A percentile compares a stretch with the other conserved stretches of the same genome.
Evolutionary conservation across 37 sponge, comb jelly and placozoan species (phyloP).

Genomic region (Mnemiopsis leidyi): DNA sequence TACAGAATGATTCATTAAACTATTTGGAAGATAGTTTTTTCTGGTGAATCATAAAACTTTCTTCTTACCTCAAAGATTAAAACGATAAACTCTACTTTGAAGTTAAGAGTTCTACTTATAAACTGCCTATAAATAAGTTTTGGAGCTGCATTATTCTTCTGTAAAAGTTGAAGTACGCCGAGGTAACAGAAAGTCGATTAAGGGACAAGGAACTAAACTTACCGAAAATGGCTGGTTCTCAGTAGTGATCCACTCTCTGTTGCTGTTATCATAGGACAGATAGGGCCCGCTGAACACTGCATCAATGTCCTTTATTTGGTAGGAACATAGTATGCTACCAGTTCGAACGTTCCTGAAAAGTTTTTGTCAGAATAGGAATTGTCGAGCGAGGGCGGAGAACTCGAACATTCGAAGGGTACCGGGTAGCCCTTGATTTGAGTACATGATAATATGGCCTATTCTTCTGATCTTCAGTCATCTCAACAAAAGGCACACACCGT

Average conservation of each 20-base stretch:
- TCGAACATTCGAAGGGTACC: too few relatives aligned
- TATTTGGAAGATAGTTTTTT: neutral
- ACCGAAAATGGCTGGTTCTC: slow-evolving; percentile 16
- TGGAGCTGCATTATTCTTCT: too few relatives aligned
- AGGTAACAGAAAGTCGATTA: too few relatives aligned
- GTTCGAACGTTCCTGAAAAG: neutral
- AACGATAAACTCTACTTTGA: too few relatives aligned
- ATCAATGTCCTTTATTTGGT: neutral
- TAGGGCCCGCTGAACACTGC: slow-evolving; percentile 16
- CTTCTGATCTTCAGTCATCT: neutral
- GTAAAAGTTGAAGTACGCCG: too few relatives aligned
- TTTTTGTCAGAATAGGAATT: neutral
- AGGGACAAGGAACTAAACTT: neutral
- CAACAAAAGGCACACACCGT: neutral
- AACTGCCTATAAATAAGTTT: too few relatives aligned
- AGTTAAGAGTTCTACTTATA: too few relatives aligned
- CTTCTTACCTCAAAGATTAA: neutral
- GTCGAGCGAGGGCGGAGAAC: too few relatives aligned
- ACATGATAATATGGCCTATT: too few relatives aligned
- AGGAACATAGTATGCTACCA: slow-evolving; percentile 16
- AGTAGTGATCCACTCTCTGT: slow-evolving; percentile 13
- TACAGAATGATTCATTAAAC: neutral
- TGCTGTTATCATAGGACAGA: neutral
- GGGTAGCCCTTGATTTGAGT: too few relatives aligned
- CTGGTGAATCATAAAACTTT: neutral